Percentiles rank a stretch among this genome's conserved stretches.
Conservation (phyloP, 2,113 vertebrate genomes). For the Callipepla squamata region DNA sequence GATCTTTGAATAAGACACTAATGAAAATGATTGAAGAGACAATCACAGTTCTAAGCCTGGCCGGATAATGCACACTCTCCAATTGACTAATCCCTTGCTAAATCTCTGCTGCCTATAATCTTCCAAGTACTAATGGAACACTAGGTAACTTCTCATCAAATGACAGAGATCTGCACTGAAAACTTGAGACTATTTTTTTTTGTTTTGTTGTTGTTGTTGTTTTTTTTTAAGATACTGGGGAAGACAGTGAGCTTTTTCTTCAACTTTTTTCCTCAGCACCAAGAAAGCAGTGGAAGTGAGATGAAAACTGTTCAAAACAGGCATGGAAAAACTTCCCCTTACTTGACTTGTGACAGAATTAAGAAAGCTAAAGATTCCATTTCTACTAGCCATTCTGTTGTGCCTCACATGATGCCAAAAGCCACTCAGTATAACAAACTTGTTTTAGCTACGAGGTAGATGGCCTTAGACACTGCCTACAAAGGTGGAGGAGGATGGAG, state of each 20-base stretch:
- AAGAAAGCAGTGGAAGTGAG: background rate
- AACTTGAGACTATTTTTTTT: conserved; percentile 14
- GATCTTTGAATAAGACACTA: conserved; percentile 87
- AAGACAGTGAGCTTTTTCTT: background rate
- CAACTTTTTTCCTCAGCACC: background rate
- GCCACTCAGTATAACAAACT: background rate
- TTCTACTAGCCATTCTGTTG: background rate
- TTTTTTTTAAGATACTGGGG: background rate
- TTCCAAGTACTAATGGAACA: conserved; percentile 76
- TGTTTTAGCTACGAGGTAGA: background rate
- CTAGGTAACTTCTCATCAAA: conserved; percentile 74
- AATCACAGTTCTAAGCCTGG: conserved; percentile 83
- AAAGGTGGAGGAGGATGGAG: background rate
- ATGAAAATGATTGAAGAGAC: conserved; percentile 86
- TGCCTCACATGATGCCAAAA: background rate
- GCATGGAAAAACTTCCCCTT: background rate
- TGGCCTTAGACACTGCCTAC: background rate
- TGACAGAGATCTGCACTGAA: conserved; percentile 55
- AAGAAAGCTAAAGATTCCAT: background rate
- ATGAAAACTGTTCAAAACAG: background rate
- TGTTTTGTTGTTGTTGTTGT: no score
- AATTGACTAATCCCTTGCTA: conserved; percentile 81
- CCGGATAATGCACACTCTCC: conserved; percentile 71
- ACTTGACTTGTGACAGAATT: background rate
- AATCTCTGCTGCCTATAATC: conserved; percentile 81